Conservation (phyloP, 2,113 vertebrate species). For the Rallus limicola region DNA sequence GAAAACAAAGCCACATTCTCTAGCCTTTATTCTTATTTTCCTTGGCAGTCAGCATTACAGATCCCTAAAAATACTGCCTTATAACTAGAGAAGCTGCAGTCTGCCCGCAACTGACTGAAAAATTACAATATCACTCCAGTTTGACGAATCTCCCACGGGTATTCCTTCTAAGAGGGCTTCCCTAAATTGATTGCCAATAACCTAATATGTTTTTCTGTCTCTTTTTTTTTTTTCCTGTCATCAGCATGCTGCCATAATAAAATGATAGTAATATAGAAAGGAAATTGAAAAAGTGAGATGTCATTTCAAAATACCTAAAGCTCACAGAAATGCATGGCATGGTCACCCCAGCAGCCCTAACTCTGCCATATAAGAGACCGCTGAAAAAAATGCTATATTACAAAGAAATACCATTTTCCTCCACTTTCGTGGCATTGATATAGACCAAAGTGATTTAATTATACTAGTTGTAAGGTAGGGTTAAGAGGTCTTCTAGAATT, state of each 20-base stretch:
- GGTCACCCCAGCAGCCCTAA: background rate
- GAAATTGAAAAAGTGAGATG: background rate
- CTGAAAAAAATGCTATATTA: background rate
- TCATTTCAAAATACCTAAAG: background rate
- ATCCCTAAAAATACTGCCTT: background rate
- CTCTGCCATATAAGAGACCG: background rate
- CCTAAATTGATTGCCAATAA: background rate
- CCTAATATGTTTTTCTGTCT: background rate
- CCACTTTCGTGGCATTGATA: background rate
- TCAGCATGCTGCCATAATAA: background rate
- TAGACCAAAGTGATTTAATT: background rate
- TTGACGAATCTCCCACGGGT: background rate
- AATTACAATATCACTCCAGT: background rate
- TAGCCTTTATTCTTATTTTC: background rate
- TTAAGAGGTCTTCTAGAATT: conserved; percentile 20
- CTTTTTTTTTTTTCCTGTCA: background rate
- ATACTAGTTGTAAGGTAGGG: background rate
- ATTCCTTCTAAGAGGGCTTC: background rate
- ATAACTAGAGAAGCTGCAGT: background rate
- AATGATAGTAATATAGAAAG: background rate
- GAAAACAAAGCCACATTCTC: conserved; percentile 30
- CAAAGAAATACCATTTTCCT: background rate
- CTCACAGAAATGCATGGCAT: background rate
- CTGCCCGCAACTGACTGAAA: background rate
- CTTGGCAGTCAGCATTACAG: conserved; percentile 8